phyloP scores from a whole-genome alignment of 2,797 vertebrate genomes.

The Benthosema pterotum region DNA sequence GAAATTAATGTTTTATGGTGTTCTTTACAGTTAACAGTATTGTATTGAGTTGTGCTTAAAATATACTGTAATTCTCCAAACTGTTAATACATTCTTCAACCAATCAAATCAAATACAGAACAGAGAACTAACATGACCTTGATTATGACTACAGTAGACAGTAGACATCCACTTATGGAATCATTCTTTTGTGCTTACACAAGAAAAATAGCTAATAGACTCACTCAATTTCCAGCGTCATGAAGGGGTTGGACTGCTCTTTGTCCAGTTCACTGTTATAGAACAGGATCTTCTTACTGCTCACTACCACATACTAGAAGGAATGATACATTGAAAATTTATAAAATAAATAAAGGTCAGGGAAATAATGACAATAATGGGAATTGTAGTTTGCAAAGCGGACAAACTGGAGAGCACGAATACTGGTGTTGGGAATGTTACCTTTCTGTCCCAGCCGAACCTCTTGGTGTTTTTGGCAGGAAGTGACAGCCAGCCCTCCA shows the following conservation, averaged over 20 bases:
- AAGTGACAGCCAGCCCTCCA: constrained; percentile 94
- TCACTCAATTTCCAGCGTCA: constrained; percentile 98
- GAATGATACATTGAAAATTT: constrained; percentile 13
- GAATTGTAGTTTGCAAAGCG: constrained; percentile 16
- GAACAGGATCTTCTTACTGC: constrained; percentile 99
- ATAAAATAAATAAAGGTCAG: not conserved
- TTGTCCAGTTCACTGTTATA: constrained; percentile 93
- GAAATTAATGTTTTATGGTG: too few species aligned
- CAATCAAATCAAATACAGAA: too few species aligned
- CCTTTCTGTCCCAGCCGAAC: constrained; percentile 97
- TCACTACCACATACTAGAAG: constrained; percentile 91
- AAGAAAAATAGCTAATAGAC: constrained; percentile 58
- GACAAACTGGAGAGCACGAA: not conserved
- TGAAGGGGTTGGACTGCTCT: constrained; percentile 94
- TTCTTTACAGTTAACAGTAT: too few species aligned
- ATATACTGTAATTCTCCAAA: too few species aligned
- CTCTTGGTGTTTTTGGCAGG: constrained; percentile 93
- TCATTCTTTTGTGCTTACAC: too few species aligned
- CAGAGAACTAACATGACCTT: too few species aligned
- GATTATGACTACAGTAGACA: too few species aligned
- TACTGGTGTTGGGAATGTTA: constrained; percentile 56
- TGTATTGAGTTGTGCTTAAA: too few species aligned
- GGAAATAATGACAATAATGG: not conserved
- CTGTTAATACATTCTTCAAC: too few species aligned
- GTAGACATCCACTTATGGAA: too few species aligned